phyloP scores from a whole-genome alignment of 2,113 vertebrate genomes.

The Heterotilapia buettikoferi region DNA sequence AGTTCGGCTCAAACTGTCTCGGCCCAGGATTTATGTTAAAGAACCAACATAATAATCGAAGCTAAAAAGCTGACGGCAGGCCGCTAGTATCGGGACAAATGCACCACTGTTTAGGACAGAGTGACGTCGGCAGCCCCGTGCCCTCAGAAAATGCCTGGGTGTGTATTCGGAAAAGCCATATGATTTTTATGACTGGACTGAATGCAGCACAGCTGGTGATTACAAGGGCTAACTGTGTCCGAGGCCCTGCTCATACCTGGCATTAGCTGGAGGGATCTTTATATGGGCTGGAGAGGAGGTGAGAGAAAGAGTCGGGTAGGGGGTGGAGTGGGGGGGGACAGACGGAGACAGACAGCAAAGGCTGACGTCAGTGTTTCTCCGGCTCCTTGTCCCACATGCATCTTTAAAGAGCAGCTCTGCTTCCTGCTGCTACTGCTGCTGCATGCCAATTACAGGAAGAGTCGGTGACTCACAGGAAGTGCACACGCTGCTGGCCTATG shows the following conservation, averaged over 20 bases:
- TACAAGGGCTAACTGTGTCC: constrained; percentile 5
- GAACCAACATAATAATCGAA: neutral
- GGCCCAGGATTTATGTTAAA: neutral
- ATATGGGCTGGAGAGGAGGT: neutral
- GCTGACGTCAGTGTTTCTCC: constrained; percentile 57
- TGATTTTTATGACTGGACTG: neutral
- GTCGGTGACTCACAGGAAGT: constrained; percentile 61
- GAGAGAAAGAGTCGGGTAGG: neutral
- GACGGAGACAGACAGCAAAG: constrained; percentile 37
- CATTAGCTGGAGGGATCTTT: neutral
- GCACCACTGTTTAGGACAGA: neutral
- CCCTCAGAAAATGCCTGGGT: neutral
- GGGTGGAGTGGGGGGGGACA: neutral
- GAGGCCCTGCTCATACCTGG: neutral
- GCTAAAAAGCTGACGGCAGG: neutral
- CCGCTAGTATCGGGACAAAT: neutral
- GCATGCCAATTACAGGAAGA: constrained; percentile 65
- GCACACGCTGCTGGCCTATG: neutral
- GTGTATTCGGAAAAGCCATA: neutral
- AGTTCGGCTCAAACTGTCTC: neutral
- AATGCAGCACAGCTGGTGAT: constrained; percentile 1
- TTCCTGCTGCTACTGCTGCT: constrained; percentile 63
- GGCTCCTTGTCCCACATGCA: constrained; percentile 59
- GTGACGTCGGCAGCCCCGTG: neutral
- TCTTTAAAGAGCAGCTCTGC: constrained; percentile 63